A percentile compares a stretch with the other conserved stretches of the same genome.
Conservation (phyloP, 2,888 invertebrate species). For the Stenurella melanura region DNA sequence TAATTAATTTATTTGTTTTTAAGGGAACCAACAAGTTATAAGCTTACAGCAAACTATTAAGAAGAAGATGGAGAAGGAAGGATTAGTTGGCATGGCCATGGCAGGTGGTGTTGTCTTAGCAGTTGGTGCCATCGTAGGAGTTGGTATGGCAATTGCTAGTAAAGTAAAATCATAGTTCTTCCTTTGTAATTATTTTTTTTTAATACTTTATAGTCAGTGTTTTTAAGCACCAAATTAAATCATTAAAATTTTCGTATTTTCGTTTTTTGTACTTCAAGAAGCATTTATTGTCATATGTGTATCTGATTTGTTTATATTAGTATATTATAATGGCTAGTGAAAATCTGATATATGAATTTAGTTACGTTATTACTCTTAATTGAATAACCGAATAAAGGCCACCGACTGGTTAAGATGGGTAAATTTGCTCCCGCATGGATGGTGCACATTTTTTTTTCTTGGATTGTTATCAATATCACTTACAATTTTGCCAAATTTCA, state of each 20-base stretch:
- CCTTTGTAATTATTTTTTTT: conserved; percentile 25
- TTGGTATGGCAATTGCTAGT: conserved; percentile 85
- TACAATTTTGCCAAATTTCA: too few species aligned
- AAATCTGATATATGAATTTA: not conserved
- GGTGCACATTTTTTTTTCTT: too few species aligned
- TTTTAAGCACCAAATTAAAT: conserved; percentile 41
- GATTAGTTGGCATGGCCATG: conserved; percentile 90
- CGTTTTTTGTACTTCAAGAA: conserved; percentile 15
- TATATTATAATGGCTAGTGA: not conserved
- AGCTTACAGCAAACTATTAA: conserved; percentile 87
- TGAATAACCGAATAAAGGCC: not conserved
- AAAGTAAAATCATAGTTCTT: conserved; percentile 61
- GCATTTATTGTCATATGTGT: conserved; percentile 13
- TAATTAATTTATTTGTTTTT: conserved; percentile 45
- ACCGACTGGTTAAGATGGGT: too few species aligned
- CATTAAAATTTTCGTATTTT: conserved; percentile 31
- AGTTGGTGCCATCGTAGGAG: conserved; percentile 86
- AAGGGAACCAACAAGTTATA: conserved; percentile 85
- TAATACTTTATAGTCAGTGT: conserved; percentile 44
- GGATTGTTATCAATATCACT: too few species aligned
- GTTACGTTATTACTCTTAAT: not conserved
- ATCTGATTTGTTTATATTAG: conserved; percentile 4
- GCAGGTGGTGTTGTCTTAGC: conserved; percentile 92
- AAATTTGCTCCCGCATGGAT: too few species aligned
- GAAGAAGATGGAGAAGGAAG: conserved; percentile 94